These are phyloP conservation scores for Shargacucullia verbasci DNA, from an alignment of 2,888 invertebrate genomes.

Conservation along the genomic window DNA sequence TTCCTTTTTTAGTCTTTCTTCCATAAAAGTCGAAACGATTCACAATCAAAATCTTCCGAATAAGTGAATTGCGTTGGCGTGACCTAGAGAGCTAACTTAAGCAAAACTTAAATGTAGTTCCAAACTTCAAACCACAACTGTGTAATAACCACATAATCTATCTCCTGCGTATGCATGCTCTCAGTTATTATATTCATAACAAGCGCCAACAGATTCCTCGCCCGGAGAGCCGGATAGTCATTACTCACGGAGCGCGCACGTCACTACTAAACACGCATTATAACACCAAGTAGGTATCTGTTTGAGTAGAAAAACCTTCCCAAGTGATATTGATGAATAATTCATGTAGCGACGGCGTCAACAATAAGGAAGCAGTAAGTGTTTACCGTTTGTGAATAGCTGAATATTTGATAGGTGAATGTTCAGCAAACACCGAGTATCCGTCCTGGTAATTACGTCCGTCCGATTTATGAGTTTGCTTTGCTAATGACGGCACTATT, in stretches of 20 bases:
- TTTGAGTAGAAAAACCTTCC: slow-evolving; percentile 56
- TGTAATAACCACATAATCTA: slow-evolving; percentile 29
- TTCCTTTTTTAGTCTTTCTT: no score
- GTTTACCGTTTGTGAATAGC: slow-evolving; percentile 53
- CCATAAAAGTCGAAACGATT: no score
- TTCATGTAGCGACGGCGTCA: slow-evolving; percentile 53
- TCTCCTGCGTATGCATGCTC: slow-evolving; percentile 30
- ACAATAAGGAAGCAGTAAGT: slow-evolving; percentile 59
- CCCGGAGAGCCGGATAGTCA: slow-evolving; percentile 31
- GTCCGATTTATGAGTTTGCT: slow-evolving; percentile 42
- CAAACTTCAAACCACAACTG: slow-evolving; percentile 17
- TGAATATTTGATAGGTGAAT: slow-evolving; percentile 48
- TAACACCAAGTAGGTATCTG: slow-evolving; percentile 52
- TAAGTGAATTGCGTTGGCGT: neutral
- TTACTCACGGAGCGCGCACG: slow-evolving; percentile 37
- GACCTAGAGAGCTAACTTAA: slow-evolving; percentile 14
- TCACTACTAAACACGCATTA: slow-evolving; percentile 53
- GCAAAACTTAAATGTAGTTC: slow-evolving; percentile 36
- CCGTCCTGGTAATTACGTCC: slow-evolving; percentile 35
- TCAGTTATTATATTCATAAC: slow-evolving; percentile 48
- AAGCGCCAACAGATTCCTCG: slow-evolving; percentile 45
- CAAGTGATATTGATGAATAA: slow-evolving; percentile 56
- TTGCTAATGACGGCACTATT: slow-evolving; percentile 41
- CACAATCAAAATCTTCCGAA: no score
- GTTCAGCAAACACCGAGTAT: slow-evolving; percentile 25